Conservation (phyloP, 2,888 invertebrate genomes). For the Himalopsyche kuldschensis region DNA sequence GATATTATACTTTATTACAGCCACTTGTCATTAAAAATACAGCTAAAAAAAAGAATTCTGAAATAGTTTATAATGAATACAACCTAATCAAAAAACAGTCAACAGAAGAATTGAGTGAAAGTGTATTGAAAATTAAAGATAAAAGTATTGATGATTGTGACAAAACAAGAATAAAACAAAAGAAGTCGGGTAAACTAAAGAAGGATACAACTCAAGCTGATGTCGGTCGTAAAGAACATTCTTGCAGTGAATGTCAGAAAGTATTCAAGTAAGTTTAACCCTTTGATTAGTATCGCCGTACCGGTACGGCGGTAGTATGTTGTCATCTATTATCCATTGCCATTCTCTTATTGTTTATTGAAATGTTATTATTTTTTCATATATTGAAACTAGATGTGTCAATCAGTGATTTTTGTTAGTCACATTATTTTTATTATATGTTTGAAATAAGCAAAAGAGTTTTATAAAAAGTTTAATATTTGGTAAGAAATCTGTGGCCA, state of each 20-base stretch:
- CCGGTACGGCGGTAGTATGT: too few relatives aligned
- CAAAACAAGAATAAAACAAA: not conserved
- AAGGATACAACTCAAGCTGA: not conserved
- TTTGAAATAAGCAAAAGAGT: too few relatives aligned
- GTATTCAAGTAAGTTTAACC: constrained; percentile 33
- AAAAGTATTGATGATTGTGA: not conserved
- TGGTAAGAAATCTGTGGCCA: too few relatives aligned
- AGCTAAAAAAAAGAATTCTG: not conserved
- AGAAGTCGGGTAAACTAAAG: not conserved
- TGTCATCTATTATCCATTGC: too few relatives aligned
- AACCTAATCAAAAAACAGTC: not conserved
- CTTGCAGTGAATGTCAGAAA: constrained; percentile 25
- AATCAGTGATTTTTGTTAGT: too few relatives aligned
- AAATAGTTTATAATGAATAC: not conserved
- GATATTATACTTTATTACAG: not conserved
- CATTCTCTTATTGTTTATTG: too few relatives aligned
- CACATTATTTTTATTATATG: too few relatives aligned
- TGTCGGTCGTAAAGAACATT: not conserved
- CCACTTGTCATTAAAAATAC: not conserved
- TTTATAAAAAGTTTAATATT: too few relatives aligned
- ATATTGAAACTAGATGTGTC: too few relatives aligned
- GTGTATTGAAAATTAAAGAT: not conserved
- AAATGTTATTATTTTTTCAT: too few relatives aligned
- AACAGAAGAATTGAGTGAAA: not conserved
- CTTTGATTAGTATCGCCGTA: too few relatives aligned